Evolutionary conservation across 2,797 vertebrate species (phyloP), one percentile per base, ranked within the genome.

Genomic region (Diceros bicornis): DNA sequence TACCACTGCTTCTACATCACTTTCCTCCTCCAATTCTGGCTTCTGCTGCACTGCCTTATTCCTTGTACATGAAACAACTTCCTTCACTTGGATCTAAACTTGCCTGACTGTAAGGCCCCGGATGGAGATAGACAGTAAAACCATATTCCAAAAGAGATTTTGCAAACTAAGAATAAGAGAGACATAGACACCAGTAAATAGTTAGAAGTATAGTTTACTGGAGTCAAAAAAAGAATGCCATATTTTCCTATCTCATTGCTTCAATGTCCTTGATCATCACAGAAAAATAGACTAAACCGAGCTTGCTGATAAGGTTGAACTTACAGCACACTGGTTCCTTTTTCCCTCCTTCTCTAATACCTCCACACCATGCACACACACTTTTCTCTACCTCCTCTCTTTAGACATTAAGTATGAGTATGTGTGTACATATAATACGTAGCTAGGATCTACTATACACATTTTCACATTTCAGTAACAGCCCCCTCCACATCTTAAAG

Each of bases 381-480:
- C 55, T 72, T 69, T 47, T 41, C 78, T 23, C 9, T 61, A 27
- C 20, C 55, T 85, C 66, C 37, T 91, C 57, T 93, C 66, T 94
- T 77, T 55, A 91, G 62, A 78, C 34, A 21, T 10, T 10, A 50
- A 72, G 57, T 68, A 61, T 12, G 44, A 62, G 27, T 82, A 61
- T 21, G 29, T 61, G 17, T 61, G 14, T 25, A 84, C 16, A 68
- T 72, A 11, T 7, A 79, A 79, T 13, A 83, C 12, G 17, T 32
- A 85, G 68, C 59, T 27, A 95, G 25, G 47, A 92, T 55, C 18
- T 41, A 97, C 59, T 87, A 68, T 18, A 87, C 7, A 75, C 17
- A n/a, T 44, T 82, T 71, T 96, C 29, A 90, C 69, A 95, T 59
- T 93, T 87, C 82, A 81, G 12, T 32, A 84, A 93, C 41, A 89